Percentiles rank a stretch among this genome's conserved stretches.
Conservation (phyloP, 2,888 invertebrate genomes). For the Athalia circularis region DNA sequence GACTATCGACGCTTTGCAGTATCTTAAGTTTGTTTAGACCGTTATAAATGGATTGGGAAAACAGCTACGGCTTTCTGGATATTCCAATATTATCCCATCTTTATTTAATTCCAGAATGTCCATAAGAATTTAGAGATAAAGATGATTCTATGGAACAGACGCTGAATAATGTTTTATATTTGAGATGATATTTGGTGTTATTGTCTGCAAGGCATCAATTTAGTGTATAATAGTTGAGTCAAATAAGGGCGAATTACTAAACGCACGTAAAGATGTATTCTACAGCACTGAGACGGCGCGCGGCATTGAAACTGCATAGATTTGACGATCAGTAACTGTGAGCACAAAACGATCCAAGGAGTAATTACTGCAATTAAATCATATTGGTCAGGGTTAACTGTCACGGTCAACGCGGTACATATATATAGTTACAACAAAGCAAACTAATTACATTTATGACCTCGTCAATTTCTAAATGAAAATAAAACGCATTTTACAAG, state of each 20-base stretch:
- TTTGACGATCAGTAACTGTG: neutral
- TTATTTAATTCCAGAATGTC: neutral
- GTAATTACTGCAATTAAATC: conserved; percentile 12
- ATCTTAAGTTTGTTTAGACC: conserved; percentile 23
- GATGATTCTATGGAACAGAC: neutral
- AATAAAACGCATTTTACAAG: neutral
- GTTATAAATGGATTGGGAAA: conserved; percentile 24
- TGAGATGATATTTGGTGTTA: no score
- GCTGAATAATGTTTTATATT: no score
- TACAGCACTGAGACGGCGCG: neutral
- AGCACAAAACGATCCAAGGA: neutral
- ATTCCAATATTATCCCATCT: conserved; percentile 25
- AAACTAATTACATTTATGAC: neutral
- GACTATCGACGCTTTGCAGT: conserved; percentile 6
- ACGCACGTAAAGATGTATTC: neutral
- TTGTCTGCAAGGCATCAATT: neutral
- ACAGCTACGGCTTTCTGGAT: conserved; percentile 29
- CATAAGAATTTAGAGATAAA: neutral
- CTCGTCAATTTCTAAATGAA: neutral
- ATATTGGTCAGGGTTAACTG: conserved; percentile 11
- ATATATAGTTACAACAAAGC: neutral
- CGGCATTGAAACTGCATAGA: conserved; percentile 14
- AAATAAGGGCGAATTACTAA: neutral
- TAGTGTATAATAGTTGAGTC: neutral
- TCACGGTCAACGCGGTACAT: neutral